Percentiles rank a stretch among this genome's conserved stretches.
phyloP scores from a whole-genome alignment of 2,888 invertebrate genomes.

The Copidosoma aretas region DNA sequence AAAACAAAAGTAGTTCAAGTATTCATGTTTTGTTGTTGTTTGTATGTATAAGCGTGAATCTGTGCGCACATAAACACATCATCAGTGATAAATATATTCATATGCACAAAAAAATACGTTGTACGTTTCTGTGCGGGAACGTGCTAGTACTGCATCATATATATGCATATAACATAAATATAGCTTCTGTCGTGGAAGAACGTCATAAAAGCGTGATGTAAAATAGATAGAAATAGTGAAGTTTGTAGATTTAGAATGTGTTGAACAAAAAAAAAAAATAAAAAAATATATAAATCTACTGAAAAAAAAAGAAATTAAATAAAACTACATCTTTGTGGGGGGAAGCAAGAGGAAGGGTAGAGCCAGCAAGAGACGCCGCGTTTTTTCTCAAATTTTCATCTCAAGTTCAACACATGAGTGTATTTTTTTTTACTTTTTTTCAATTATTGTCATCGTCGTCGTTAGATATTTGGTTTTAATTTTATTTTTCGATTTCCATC shows the following conservation, averaged over 20 bases:
- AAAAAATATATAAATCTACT: conserved; percentile 24
- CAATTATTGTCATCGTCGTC: conserved; percentile 36
- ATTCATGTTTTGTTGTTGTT: too few relatives aligned
- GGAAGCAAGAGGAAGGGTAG: conserved; percentile 64
- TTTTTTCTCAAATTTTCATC: conserved; percentile 35
- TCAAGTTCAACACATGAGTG: not conserved
- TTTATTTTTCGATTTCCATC: conserved; percentile 9
- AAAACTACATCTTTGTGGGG: conserved; percentile 54
- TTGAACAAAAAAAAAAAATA: conserved; percentile 33
- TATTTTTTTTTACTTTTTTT: too few relatives aligned
- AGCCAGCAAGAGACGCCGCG: conserved; percentile 61
- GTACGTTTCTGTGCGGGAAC: conserved; percentile 24
- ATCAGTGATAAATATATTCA: conserved; percentile 32
- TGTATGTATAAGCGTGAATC: conserved; percentile 15
- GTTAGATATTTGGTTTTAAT: conserved; percentile 13
- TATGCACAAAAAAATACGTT: conserved; percentile 24
- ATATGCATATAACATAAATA: conserved; percentile 3
- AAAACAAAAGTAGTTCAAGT: too few relatives aligned
- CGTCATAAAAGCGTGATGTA: conserved; percentile 39
- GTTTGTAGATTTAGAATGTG: conserved; percentile 31
- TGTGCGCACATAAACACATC: conserved; percentile 31
- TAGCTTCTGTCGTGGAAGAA: conserved; percentile 34
- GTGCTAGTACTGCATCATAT: conserved; percentile 19
- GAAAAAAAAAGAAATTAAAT: conserved; percentile 27
- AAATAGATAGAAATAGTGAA: conserved; percentile 31